Conservation (phyloP, 2,797 vertebrate genomes). For the Mormyrops boulengeri region DNA sequence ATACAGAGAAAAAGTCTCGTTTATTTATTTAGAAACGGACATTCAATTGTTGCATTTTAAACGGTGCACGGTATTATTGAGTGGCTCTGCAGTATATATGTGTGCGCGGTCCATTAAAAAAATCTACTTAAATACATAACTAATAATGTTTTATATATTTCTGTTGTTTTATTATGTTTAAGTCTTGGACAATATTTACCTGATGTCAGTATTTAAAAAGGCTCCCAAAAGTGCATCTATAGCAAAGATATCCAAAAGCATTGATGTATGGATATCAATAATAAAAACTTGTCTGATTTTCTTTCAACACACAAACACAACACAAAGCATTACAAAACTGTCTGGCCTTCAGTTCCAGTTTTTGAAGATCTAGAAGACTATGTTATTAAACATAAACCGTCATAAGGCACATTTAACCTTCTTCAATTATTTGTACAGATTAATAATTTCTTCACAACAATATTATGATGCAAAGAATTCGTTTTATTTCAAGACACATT, state of each 20-base stretch:
- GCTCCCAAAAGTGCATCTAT: background rate
- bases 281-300: background rate
- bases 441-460: conserved; percentile 5
- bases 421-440: background rate
- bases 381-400: background rate
- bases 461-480: conserved; percentile 36
- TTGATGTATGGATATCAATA: background rate
- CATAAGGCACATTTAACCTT: background rate
- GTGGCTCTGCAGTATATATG: background rate
- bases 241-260: background rate
- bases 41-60: background rate
- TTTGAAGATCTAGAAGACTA: background rate
- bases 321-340: background rate
- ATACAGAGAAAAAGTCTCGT: background rate
- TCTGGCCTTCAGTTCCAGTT: background rate
- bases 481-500: conserved; percentile 44
- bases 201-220: background rate
- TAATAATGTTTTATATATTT: background rate
- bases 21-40: background rate
- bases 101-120: background rate
- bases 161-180: background rate
- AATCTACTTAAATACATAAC: background rate
- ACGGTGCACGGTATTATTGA: background rate
- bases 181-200: background rate
- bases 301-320: background rate